Evolutionary conservation across 1,140 invertebrate genomes (phyloP), one percentile per base, ranked within the genome.

Genomic region (Rhynchophorus ferrugineus): DNA sequence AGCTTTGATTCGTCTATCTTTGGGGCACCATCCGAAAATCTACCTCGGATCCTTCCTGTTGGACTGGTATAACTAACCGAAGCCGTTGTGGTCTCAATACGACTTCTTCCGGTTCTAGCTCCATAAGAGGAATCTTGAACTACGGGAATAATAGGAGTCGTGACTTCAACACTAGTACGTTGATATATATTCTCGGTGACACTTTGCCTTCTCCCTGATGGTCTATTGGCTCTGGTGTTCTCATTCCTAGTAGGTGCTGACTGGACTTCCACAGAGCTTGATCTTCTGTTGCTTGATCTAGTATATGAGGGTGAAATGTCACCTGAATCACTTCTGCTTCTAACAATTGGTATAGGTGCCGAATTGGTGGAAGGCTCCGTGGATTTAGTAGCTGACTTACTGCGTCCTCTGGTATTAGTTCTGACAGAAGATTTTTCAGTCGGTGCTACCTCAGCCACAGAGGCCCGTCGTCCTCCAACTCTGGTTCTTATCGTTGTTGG

Each of bases 1-100:
- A 67, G 42, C 50, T 65, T 63, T 14, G 57, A 47, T 53, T 67
- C 64, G 19, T 67, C 61, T 17, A 67, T 56, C 7, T 54, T 49
- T 49, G 61, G 57, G 7, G 59, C 56, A 1, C 48, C 21, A 7
- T 56, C 53, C 49, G 57, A 50, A 13, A 53, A 48, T 45, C 61
- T 46, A 24, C 35, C 37, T 18, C 59, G 54, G 11, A 41, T 33
- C 39, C 59, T 43, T 14, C 37, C 8, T 22, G 42, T 20, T 13
- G 22, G 3, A 9, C 7, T 33, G 17, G 16, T 35, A 36, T 35
- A 16, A 7, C 17, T 9, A 24, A 21, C 11, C 24, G 33, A 42
- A 37, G 41, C 41, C 3, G 18, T 36, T 11, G 34, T 9, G 2
- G 42, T 3, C 1, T 29, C 24, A 6, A 29, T 11, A 6, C 24